These are phyloP conservation scores for Atrichornis clamosus DNA, from an alignment of 2,113 vertebrate species.

Conservation along the genomic window DNA sequence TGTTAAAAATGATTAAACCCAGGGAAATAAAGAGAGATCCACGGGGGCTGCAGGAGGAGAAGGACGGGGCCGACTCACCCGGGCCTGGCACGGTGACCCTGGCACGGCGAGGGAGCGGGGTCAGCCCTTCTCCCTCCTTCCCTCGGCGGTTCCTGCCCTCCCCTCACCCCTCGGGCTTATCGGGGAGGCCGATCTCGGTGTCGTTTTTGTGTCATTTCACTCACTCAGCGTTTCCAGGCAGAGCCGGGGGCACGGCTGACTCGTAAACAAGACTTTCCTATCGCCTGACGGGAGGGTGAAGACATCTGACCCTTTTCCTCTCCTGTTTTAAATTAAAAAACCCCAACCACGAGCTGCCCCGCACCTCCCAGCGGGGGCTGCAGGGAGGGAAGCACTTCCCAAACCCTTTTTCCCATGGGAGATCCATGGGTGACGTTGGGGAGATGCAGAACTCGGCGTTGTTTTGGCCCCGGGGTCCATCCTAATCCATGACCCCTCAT, in stretches of 20 bases:
- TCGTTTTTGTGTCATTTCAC: conserved; percentile 39
- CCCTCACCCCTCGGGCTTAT: conserved; percentile 34
- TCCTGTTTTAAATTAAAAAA: background rate
- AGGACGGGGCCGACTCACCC: background rate
- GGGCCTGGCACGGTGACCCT: background rate
- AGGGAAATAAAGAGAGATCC: background rate
- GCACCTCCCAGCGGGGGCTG: background rate
- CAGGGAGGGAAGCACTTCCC: too few species aligned
- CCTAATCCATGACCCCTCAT: background rate
- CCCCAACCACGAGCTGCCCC: background rate
- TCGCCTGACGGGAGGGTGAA: background rate
- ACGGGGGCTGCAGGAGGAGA: rapidly evolving
- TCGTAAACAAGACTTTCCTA: conserved; percentile 19
- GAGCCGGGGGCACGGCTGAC: conserved; percentile 30
- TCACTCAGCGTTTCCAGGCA: conserved; percentile 66
- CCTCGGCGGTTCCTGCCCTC: background rate
- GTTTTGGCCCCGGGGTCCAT: background rate
- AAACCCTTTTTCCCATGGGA: too few species aligned
- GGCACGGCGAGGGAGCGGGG: background rate
- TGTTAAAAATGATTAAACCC: rapidly evolving
- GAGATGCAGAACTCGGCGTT: background rate
- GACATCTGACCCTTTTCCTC: background rate
- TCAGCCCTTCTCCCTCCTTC: background rate
- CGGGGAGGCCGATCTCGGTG: conserved; percentile 25
- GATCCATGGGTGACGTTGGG: background rate